These are phyloP conservation scores for Echinarachnius parma DNA, from an alignment of 53 echinoderm and acorn worm genomes.

Conservation along the genomic window DNA sequence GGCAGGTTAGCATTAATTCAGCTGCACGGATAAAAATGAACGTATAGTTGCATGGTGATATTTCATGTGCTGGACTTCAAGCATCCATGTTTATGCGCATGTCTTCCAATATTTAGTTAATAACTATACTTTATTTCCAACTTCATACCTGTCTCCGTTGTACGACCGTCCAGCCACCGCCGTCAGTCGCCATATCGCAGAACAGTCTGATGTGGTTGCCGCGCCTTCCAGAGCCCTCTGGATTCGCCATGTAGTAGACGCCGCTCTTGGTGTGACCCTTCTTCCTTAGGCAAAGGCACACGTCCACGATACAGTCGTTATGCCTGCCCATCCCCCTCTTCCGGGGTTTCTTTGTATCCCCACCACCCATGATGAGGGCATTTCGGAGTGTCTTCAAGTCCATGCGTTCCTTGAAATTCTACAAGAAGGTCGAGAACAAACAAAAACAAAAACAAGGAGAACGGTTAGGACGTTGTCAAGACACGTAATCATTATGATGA, in stretches of 20 bases:
- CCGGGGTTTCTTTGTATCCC: conserved; percentile 35
- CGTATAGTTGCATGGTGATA: too few relatives aligned
- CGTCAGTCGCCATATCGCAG: conserved; percentile 80
- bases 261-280: conserved; percentile 62
- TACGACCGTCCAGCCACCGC: conserved; percentile 89
- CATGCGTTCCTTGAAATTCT: conserved; percentile 42
- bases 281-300: conserved; percentile 58
- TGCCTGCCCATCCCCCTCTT: conserved; percentile 36
- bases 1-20: too few relatives aligned
- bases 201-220: conserved; percentile 47
- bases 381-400: conserved; percentile 20
- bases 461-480: neutral
- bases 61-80: too few relatives aligned
- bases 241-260: conserved; percentile 65
- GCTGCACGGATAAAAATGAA: too few relatives aligned
- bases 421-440: neutral
- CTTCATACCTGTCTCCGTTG: conserved; percentile 72
- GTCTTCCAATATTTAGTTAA: too few relatives aligned
- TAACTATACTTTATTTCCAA: too few relatives aligned
- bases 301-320: conserved; percentile 58
- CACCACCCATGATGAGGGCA: neutral
- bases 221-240: conserved; percentile 52
- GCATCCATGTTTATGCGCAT: too few relatives aligned
- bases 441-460: neutral
- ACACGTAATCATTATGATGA: neutral